phyloP scores from a whole-genome alignment of 2,888 invertebrate genomes.

The Plebejus argus region DNA sequence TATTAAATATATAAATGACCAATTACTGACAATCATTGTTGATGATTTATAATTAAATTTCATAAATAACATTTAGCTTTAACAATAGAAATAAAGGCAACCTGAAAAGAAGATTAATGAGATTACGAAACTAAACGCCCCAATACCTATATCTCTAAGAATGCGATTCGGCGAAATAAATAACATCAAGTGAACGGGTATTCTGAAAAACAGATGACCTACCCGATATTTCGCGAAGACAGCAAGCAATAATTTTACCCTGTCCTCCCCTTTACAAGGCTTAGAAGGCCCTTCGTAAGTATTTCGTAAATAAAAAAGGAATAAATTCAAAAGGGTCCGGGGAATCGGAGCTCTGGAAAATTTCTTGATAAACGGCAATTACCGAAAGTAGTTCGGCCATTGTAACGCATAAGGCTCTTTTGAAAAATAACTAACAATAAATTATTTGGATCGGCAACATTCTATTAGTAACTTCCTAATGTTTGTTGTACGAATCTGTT shows the following conservation, averaged over 20 bases:
- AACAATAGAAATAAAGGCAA: neutral
- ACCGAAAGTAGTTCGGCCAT: slow-evolving; percentile 31
- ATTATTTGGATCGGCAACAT: slow-evolving; percentile 26
- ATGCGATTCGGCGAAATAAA: slow-evolving; percentile 33
- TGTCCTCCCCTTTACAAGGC: slow-evolving; percentile 35
- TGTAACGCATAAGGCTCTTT: slow-evolving; percentile 26
- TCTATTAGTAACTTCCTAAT: slow-evolving; percentile 25
- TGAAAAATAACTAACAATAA: slow-evolving; percentile 26
- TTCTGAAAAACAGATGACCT: slow-evolving; percentile 38
- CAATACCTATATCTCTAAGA: slow-evolving; percentile 11
- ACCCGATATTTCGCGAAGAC: slow-evolving; percentile 38
- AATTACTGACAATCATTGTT: too few relatives aligned
- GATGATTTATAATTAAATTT: neutral
- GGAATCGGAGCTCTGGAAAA: slow-evolving; percentile 33
- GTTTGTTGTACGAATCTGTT: slow-evolving; percentile 18
- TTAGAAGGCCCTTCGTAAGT: slow-evolving; percentile 33
- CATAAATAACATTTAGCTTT: neutral
- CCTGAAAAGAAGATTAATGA: neutral
- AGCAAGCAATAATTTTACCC: slow-evolving; percentile 40
- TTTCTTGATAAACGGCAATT: slow-evolving; percentile 35
- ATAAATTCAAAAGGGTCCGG: slow-evolving; percentile 35
- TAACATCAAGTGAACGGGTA: slow-evolving; percentile 33
- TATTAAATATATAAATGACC: too few relatives aligned
- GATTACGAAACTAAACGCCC: slow-evolving; percentile 1
- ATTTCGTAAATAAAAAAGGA: slow-evolving; percentile 35